These are phyloP conservation scores for Arvicola amphibius DNA, from an alignment of 2,797 vertebrate species.

Conservation along the genomic window DNA sequence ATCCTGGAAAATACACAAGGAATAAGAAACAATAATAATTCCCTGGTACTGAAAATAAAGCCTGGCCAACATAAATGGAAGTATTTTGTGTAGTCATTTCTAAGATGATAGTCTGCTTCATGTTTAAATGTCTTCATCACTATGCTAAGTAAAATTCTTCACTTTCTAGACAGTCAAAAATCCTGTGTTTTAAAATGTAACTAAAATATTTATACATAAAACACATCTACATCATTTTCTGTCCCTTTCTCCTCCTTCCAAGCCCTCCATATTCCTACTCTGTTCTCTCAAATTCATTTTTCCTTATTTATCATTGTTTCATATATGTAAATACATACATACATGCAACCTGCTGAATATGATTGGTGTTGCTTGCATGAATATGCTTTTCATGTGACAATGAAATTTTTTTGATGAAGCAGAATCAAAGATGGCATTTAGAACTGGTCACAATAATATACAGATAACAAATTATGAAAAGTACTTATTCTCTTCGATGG, in stretches of 20 bases:
- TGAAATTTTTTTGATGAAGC: not conserved
- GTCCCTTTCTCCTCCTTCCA: not conserved
- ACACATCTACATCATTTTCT: not conserved
- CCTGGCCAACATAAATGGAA: not conserved
- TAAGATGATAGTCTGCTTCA: not conserved
- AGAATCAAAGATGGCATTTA: conserved; percentile 38
- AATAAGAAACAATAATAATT: not conserved
- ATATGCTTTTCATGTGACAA: not conserved
- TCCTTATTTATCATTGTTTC: not conserved
- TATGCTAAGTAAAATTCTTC: not conserved
- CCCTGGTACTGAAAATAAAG: conserved; percentile 10
- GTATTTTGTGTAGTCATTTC: not conserved
- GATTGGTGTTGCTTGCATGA: not conserved
- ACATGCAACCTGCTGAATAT: not conserved
- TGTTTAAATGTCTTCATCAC: not conserved
- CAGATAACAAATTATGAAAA: conserved; percentile 16
- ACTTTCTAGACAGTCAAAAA: not conserved
- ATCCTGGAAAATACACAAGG: not conserved
- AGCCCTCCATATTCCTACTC: not conserved
- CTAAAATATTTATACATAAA: not conserved
- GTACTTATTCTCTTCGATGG: no score
- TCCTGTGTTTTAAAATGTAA: not conserved
- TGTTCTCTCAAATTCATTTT: not conserved
- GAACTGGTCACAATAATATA: conserved; percentile 64
- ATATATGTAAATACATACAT: not conserved